Evolutionary conservation across 2,797 vertebrate species (phyloP).

Genomic region (Gallirallus australis): DNA sequence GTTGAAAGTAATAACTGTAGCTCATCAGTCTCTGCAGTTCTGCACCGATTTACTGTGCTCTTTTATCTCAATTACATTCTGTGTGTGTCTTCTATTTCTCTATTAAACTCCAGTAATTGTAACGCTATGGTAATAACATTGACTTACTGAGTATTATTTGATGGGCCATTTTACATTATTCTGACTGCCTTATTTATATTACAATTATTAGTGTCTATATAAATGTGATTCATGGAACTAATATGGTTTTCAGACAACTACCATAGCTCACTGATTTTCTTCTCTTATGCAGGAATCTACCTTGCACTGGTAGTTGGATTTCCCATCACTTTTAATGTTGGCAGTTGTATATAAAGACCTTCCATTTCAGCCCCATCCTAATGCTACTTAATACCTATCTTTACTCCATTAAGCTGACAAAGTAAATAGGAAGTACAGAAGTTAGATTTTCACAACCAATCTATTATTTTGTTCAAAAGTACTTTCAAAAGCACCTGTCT

Average conservation of each 20-base stretch:
- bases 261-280: slow-evolving; percentile 29
- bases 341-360: neutral
- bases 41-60: slow-evolving; percentile 14
- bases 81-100: slow-evolving; percentile 50
- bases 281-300: slow-evolving; percentile 1
- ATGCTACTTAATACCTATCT: neutral
- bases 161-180: slow-evolving; percentile 60
- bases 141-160: slow-evolving; percentile 41
- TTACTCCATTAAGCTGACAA: neutral
- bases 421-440: neutral
- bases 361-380: neutral
- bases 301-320: neutral
- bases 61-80: slow-evolving; percentile 68
- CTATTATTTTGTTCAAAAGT: neutral
- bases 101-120: slow-evolving; percentile 60
- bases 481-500: neutral
- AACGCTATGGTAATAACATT: slow-evolving; percentile 50
- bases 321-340: slow-evolving; percentile 3
- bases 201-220: slow-evolving; percentile 55
- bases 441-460: neutral
- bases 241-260: slow-evolving; percentile 58
- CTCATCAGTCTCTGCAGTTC: slow-evolving; percentile 31
- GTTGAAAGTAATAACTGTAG: slow-evolving; percentile 25
- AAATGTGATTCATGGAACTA: slow-evolving; percentile 63
- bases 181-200: slow-evolving; percentile 54